Evolutionary conservation across 2,888 invertebrate genomes (phyloP).

Genomic region (Phymatocera aterrima): DNA sequence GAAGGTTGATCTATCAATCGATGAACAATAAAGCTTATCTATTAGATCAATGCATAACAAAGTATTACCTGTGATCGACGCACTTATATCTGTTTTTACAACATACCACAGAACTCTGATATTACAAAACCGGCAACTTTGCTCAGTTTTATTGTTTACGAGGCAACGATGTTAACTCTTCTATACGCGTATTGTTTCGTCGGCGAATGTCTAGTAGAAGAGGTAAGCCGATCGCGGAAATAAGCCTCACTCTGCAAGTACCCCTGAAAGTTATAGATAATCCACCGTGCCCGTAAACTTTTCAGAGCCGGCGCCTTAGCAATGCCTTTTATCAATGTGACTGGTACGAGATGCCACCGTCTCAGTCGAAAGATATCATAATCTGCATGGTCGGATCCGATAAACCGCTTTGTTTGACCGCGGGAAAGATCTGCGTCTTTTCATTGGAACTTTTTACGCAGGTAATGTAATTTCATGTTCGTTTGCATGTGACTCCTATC

Average conservation of each 20-base stretch:
- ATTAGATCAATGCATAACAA: not conserved
- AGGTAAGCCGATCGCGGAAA: not conserved
- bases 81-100: not conserved
- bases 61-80: too few species aligned
- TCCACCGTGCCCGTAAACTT: conserved; percentile 66
- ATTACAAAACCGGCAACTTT: not conserved
- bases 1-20: not conserved
- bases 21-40: not conserved
- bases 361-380: conserved; percentile 74
- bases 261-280: not conserved
- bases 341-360: conserved; percentile 76
- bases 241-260: not conserved
- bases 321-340: conserved; percentile 76
- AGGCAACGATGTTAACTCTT: conserved; percentile 49
- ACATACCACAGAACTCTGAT: not conserved
- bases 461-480: not conserved
- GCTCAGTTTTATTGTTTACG: conserved; percentile 49
- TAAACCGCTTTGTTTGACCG: conserved; percentile 75
- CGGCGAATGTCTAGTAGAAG: conserved; percentile 52
- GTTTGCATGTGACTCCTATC: not conserved
- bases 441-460: conserved; percentile 66
- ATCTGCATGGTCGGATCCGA: conserved; percentile 77
- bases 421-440: conserved; percentile 77
- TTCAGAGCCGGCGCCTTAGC: conserved; percentile 75
- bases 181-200: conserved; percentile 57